Evolutionary conservation across 2,113 vertebrate genomes (phyloP), one percentile per base, ranked within the genome.

Genomic region (Eulacestoma nigropectus): DNA sequence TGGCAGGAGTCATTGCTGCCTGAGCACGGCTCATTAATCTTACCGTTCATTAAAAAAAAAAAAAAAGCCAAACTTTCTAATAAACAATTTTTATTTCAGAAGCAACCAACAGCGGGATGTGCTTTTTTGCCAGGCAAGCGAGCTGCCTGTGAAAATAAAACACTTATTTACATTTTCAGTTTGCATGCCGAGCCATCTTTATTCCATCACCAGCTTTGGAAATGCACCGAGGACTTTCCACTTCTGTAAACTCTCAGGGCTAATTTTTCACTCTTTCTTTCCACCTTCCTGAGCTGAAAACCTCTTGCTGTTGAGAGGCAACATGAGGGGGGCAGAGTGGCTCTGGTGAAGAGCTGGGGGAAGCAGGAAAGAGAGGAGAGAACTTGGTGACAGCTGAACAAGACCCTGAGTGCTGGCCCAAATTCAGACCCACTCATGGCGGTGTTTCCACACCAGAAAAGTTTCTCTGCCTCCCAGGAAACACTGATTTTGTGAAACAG

Each of bases 21-120:
- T 63, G 79, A 84, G 83, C 80, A 92, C 2, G 85, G 93, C 64
- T 94, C 95, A 95, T 96, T 97, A 94, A 96, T 96, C 95, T 95
- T 86, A 41, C 83, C 7, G 1, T 90, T 95, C 93, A 78, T 92
- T 95, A 69, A 50, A 56, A 46, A 46, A 44, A 37, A 91, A 19
- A 17, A 93, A 91, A 90, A 84, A 69, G 82, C 92, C 80, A 52
- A 90, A 60, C 78, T 93, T 94, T 81, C 92, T 92, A 81, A 94
- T 93, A 90, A 93, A 90, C 85, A 80, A 49, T 94, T 96, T 93
- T 95, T 84, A 84, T 90, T 94, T 94, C 55, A 82, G 79, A 64
- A 72, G 33, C 29, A 50, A 90, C 82, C 78, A 84, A 9, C 10
- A 49, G 12, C 3, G 12, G 25, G 72, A 11, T 11, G 47, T 0